Conservation (phyloP, 2,113 vertebrate genomes). For the Oostethus manadensis region DNA sequence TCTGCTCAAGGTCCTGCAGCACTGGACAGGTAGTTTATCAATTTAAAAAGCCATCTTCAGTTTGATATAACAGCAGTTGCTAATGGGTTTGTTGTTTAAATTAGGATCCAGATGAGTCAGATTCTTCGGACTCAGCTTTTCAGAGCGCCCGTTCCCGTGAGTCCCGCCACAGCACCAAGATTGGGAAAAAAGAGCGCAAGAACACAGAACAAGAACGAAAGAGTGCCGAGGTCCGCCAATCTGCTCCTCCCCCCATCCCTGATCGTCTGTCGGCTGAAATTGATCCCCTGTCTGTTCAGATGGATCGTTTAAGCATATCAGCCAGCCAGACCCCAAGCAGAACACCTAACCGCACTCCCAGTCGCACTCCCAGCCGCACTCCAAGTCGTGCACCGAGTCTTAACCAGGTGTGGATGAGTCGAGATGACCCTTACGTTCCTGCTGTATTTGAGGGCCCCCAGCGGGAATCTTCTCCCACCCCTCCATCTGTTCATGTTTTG, state of each 20-base stretch:
- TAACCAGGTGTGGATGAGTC: conserved; percentile 89
- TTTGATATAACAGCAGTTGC: background rate
- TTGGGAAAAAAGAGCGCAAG: conserved; percentile 84
- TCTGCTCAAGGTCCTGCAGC: conserved; percentile 94
- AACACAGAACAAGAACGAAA: conserved; percentile 61
- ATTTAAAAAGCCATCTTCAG: background rate
- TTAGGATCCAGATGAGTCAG: conserved; percentile 87
- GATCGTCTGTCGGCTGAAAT: conserved; percentile 86
- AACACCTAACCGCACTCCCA: conserved; percentile 71
- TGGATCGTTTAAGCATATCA: conserved; percentile 90
- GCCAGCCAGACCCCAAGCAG: conserved; percentile 72
- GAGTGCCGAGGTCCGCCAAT: conserved; percentile 52
- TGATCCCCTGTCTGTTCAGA: conserved; percentile 88
- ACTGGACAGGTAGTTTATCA: conserved; percentile 72
- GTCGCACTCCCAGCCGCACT: conserved; percentile 70
- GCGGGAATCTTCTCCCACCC: conserved; percentile 67
- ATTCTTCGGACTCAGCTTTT: conserved; percentile 95
- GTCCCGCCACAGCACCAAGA: conserved; percentile 88
- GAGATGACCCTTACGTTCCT: conserved; percentile 85
- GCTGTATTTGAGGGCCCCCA: conserved; percentile 77
- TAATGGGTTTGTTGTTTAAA: conserved; percentile 5
- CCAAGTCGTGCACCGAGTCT: conserved; percentile 81
- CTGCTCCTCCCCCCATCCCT: conserved; percentile 71
- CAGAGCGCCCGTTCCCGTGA: conserved; percentile 93
- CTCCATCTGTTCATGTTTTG: conserved; percentile 84